phyloP scores from a whole-genome alignment of 2,113 vertebrate species.

The Pycnonotus jocosus region DNA sequence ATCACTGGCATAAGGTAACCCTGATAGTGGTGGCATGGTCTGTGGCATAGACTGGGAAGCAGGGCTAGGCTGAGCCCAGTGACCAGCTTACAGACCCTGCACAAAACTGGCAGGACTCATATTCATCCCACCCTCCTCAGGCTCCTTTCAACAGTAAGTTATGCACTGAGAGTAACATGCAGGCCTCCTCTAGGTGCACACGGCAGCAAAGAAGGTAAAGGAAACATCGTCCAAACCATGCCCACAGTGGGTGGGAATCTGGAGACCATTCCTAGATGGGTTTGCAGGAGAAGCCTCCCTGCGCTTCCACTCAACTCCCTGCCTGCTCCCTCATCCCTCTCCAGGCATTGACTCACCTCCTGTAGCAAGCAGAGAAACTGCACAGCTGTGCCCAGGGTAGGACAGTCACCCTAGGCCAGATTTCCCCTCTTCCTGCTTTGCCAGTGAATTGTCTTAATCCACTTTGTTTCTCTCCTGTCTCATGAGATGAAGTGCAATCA shows the following conservation, averaged over 20 bases:
- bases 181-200: neutral
- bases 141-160: neutral
- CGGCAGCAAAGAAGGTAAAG: neutral
- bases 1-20: neutral
- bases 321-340: neutral
- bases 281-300: neutral
- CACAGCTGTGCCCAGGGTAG: neutral
- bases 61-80: neutral
- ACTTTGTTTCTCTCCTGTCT: neutral
- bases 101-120: neutral
- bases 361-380: neutral
- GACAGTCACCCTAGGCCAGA: neutral
- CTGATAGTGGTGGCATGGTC: neutral
- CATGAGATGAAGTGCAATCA: neutral
- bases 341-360: neutral
- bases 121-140: neutral
- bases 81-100: neutral
- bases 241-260: neutral
- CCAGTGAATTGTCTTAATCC: neutral
- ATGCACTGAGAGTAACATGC: neutral
- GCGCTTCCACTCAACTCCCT: neutral
- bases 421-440: neutral
- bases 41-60: neutral
- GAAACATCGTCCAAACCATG: neutral
- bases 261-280: neutral